phyloP scores from a whole-genome alignment of 2,113 vertebrate genomes.

The Notiomystis cincta region DNA sequence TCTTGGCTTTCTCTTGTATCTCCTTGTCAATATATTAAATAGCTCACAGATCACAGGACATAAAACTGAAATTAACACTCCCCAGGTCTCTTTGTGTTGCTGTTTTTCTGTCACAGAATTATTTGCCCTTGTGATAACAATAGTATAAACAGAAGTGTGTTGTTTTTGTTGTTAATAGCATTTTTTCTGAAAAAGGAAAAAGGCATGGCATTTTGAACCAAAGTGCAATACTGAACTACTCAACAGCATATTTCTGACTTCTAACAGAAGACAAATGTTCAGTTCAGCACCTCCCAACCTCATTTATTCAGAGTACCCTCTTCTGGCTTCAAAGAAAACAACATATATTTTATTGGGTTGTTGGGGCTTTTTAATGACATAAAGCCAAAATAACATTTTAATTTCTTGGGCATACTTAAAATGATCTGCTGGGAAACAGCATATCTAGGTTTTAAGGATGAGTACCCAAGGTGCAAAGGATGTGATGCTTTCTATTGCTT shows the following conservation, averaged over 20 bases:
- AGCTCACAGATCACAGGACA: background rate
- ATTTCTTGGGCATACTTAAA: background rate
- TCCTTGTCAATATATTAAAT: background rate
- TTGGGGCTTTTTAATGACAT: background rate
- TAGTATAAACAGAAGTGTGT: background rate
- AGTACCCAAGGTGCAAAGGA: background rate
- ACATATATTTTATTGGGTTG: background rate
- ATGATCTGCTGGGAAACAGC: background rate
- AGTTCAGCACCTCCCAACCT: background rate
- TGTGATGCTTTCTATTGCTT: background rate
- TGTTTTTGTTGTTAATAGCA: background rate
- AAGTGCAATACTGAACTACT: background rate
- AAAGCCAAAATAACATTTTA: background rate
- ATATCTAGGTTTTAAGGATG: background rate
- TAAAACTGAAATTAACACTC: slow-evolving; percentile 5
- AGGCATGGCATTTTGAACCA: background rate
- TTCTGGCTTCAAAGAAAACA: background rate
- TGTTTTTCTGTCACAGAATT: background rate
- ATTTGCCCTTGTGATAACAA: background rate
- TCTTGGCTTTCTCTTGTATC: background rate
- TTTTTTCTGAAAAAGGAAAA: background rate
- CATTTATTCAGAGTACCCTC: background rate
- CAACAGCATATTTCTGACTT: background rate
- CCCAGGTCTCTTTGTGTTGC: background rate
- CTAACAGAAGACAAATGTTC: background rate